phyloP scores from a whole-genome alignment of 2,888 invertebrate species.

The Fissipunctia ypsillon region DNA sequence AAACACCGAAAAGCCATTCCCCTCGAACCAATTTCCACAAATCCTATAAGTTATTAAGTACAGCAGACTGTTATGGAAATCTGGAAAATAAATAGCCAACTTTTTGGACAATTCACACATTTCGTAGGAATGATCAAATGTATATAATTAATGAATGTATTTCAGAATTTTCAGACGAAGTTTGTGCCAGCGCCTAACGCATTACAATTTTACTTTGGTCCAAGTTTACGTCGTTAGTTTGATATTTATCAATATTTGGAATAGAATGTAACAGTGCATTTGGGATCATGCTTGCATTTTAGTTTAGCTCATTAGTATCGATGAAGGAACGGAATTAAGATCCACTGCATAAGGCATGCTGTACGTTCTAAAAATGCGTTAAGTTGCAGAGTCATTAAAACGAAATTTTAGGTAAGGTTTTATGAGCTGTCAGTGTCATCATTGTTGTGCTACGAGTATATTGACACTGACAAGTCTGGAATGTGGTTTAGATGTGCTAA shows the following conservation, averaged over 20 bases:
- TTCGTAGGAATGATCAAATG: slow-evolving; percentile 58
- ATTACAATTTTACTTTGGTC: slow-evolving; percentile 56
- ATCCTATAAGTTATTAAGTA: slow-evolving; percentile 34
- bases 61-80: slow-evolving; percentile 52
- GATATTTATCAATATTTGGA: neutral
- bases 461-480: neutral
- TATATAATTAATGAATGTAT: slow-evolving; percentile 63
- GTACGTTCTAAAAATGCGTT: neutral
- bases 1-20: slow-evolving; percentile 42
- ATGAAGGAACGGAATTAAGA: neutral
- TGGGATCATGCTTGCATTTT: neutral
- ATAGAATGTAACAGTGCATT: neutral
- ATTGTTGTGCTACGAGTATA: no score
- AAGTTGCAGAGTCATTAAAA: neutral
- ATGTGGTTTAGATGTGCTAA: neutral
- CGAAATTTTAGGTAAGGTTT: neutral
- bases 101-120: slow-evolving; percentile 60
- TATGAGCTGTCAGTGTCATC: neutral
- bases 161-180: slow-evolving; percentile 39
- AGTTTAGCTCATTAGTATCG: neutral
- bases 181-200: slow-evolving; percentile 46
- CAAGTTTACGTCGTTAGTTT: slow-evolving; percentile 34
- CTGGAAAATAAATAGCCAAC: slow-evolving; percentile 53
- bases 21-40: slow-evolving; percentile 31
- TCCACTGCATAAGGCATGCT: neutral